A percentile compares a stretch with the other conserved stretches of the same genome.
Evolutionary conservation across 1,140 invertebrate species (phyloP).

Genomic region (Lasaia peninsularis): DNA sequence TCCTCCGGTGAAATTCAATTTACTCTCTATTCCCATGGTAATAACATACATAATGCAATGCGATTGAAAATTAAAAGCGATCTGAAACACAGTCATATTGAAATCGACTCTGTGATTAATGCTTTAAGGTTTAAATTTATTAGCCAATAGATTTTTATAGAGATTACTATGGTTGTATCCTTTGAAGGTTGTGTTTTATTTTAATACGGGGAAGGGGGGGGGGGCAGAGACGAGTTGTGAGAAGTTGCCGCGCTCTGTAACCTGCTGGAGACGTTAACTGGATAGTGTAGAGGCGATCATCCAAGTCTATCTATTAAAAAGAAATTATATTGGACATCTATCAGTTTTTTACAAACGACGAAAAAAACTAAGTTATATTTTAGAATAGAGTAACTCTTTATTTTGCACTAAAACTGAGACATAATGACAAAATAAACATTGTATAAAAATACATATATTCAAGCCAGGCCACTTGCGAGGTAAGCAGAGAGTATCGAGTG

Average conservation of each 20-base stretch:
- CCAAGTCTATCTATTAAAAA: too few species aligned
- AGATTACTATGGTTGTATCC: constrained; percentile 73
- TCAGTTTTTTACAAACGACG: too few species aligned
- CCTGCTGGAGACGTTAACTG: constrained; percentile 54
- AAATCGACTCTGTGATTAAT: constrained; percentile 30
- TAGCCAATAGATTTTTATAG: constrained; percentile 30
- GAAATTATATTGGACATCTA: too few species aligned
- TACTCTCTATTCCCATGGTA: constrained; percentile 25
- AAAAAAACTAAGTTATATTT: too few species aligned
- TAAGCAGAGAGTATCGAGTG: too few species aligned
- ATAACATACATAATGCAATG: constrained; percentile 30
- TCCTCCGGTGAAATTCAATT: constrained; percentile 21
- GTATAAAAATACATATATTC: too few species aligned
- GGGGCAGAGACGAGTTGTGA: constrained; percentile 48
- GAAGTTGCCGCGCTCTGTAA: constrained; percentile 55
- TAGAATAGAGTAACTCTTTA: too few species aligned
- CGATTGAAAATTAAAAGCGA: constrained; percentile 13
- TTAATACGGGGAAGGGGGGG: constrained; percentile 30
- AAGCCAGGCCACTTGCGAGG: too few species aligned
- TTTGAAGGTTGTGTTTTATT: constrained; percentile 59
- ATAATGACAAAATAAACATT: too few species aligned
- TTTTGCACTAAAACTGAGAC: too few species aligned
- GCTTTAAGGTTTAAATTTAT: constrained; percentile 34
- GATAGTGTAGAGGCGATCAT: too few species aligned
- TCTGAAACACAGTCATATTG: background rate